phyloP scores from a whole-genome alignment of 2,888 invertebrate genomes.

The Parasteatoda lunata region DNA sequence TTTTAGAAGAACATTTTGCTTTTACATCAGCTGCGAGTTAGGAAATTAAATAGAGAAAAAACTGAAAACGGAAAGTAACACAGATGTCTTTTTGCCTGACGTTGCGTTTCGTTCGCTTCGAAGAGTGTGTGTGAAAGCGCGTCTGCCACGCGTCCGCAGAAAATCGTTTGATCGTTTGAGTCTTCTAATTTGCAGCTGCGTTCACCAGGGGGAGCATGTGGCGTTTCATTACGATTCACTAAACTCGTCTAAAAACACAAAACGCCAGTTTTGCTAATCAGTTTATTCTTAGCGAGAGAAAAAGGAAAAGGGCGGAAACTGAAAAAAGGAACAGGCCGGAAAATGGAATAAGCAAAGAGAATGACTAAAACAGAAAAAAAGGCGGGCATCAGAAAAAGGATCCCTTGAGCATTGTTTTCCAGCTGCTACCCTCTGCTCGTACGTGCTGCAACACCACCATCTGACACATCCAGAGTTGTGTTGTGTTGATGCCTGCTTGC shows the following conservation, averaged over 20 bases:
- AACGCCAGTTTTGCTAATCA: constrained; percentile 53
- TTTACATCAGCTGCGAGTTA: constrained; percentile 18
- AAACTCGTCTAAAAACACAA: constrained; percentile 48
- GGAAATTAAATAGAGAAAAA: constrained; percentile 6
- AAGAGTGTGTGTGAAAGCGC: constrained; percentile 2
- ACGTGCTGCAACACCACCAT: constrained; percentile 11
- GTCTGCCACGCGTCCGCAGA: constrained; percentile 30
- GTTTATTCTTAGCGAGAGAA: constrained; percentile 46
- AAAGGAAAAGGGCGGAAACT: constrained; percentile 7
- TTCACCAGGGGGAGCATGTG: constrained; percentile 54
- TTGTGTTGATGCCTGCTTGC: background rate
- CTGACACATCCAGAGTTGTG: constrained; percentile 18
- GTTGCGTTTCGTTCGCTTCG: background rate
- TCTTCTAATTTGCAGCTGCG: constrained; percentile 60
- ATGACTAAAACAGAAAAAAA: constrained; percentile 4
- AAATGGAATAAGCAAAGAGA: background rate
- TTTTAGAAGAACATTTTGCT: background rate
- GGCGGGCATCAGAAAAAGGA: constrained; percentile 16
- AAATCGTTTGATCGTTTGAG: constrained; percentile 53
- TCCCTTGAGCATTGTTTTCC: constrained; percentile 43
- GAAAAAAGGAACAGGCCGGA: background rate
- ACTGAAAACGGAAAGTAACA: constrained; percentile 13
- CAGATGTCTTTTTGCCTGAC: constrained; percentile 45
- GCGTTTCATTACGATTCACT: constrained; percentile 61
- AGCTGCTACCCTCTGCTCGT: constrained; percentile 22